Evolutionary conservation across 2,113 vertebrate species (phyloP), one percentile per base, ranked within the genome.

Genomic region (Odocoileus hemionus): DNA sequence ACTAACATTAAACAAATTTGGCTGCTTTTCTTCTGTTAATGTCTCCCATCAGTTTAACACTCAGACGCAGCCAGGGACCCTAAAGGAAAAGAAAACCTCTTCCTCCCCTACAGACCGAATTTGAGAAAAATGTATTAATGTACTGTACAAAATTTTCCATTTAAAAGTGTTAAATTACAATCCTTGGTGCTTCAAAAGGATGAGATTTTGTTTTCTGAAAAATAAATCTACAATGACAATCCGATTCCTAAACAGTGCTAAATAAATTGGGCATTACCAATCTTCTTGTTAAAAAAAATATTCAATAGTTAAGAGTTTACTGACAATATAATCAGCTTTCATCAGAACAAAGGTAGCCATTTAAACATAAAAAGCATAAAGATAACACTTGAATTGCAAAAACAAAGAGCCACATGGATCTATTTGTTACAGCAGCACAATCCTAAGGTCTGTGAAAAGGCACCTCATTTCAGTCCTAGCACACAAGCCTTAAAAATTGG

Each of bases 321-420:
- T 91, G 86, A 74, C 9, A 94, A 87, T 82, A 92, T 70, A 86
- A 36, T 82, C 54, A 57, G 85, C 94, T 19, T 57, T 79, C 54
- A 84, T 87, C 67, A 96, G 64, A 92, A 94, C 86, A 93, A 84
- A 90, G 85, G 85, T 26, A 84, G 36, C 19, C 64, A 80, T 23
- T 58, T 28, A 84, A 86, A n/a, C 19, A 88, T 47, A 50, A 86
- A 82, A 70, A 58, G 16, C 47, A 55, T 54, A 84, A 50, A 26
- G 39, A 78, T 67, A 76, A 86, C 79, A 47, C 36, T 86, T 95
- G 67, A 90, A 91, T 91, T 89, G 61, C 1, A n/a, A 93, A 97
- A 89, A 84, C 95, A 96, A 93, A 94, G 54, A 91, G 50, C 25
- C 54, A 39, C 15, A 78, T 47, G 78, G 25, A 79, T 97, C 36